Percentiles rank a stretch among this genome's conserved stretches.
Conservation (phyloP, 2,113 vertebrate genomes). For the Actenoides lindsayi region DNA sequence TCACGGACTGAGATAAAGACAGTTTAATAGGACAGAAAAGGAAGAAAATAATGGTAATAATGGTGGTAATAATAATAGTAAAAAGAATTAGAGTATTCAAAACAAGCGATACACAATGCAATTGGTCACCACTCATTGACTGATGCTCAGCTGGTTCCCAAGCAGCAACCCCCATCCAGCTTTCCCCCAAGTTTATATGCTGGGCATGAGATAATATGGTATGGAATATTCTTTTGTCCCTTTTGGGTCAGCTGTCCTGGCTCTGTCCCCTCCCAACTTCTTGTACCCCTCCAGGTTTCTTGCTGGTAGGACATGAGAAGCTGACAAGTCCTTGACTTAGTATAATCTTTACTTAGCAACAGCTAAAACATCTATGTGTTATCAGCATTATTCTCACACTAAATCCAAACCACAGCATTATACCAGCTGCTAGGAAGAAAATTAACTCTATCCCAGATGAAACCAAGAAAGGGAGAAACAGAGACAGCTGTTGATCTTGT, state of each 20-base stretch:
- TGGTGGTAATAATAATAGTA: background rate
- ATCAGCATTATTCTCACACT: background rate
- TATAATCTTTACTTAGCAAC: background rate
- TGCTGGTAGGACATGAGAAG: background rate
- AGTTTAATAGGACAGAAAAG: background rate
- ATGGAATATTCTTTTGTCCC: background rate
- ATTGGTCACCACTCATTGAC: background rate
- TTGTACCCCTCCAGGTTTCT: background rate
- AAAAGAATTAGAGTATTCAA: background rate
- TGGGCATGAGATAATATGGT: background rate
- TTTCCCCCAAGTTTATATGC: background rate
- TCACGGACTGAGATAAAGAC: background rate
- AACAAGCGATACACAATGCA: background rate
- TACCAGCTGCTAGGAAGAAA: background rate
- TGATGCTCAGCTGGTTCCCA: background rate
- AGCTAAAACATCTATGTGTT: background rate
- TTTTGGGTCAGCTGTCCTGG: background rate
- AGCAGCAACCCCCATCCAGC: background rate
- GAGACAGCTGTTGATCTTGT: background rate
- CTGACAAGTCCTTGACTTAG: background rate
- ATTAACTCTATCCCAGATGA: background rate
- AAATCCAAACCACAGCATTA: background rate
- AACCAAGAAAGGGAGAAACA: background rate
- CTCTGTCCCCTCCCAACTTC: background rate
- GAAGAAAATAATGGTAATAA: background rate